phyloP scores from a whole-genome alignment of 2,888 invertebrate genomes.

The Lottia scabra region DNA sequence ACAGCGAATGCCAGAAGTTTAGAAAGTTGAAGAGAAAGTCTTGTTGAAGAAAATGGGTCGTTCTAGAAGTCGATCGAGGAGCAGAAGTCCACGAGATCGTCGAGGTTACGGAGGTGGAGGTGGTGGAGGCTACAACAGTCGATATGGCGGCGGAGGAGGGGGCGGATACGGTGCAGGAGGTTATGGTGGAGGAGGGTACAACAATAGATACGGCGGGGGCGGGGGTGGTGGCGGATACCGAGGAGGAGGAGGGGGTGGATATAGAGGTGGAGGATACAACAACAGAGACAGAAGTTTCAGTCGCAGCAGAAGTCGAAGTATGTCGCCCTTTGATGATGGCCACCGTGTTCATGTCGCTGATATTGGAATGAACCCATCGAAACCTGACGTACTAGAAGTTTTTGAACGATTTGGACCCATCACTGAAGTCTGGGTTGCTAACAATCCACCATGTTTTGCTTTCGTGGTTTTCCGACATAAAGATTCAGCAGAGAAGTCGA shows the following conservation, averaged over 20 bases:
- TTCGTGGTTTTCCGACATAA: constrained; percentile 74
- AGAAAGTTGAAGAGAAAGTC: too few relatives aligned
- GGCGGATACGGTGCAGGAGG: too few relatives aligned
- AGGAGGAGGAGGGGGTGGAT: too few relatives aligned
- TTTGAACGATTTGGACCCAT: constrained; percentile 73
- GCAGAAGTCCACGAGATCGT: constrained; percentile 16
- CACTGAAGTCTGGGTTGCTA: constrained; percentile 75
- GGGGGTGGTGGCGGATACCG: too few relatives aligned
- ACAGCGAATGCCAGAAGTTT: too few relatives aligned
- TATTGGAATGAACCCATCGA: constrained; percentile 72
- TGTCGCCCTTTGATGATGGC: constrained; percentile 32
- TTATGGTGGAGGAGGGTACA: too few relatives aligned
- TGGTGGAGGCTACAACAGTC: too few relatives aligned
- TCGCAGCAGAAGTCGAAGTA: constrained; percentile 38
- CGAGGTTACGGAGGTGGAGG: too few relatives aligned
- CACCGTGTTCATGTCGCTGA: constrained; percentile 72
- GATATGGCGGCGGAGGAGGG: too few relatives aligned
- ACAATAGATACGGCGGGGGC: too few relatives aligned
- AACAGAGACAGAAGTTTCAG: constrained; percentile 36
- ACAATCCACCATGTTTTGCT: constrained; percentile 75
- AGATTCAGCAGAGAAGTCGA: constrained; percentile 79
- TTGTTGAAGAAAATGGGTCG: background rate
- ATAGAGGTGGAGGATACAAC: too few relatives aligned
- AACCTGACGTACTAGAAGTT: constrained; percentile 72
- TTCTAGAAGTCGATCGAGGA: background rate